Percentiles rank a stretch among this genome's conserved stretches.
Evolutionary conservation across 37 sponge, comb jelly and placozoan species (phyloP).

Genomic region (Lycopodina hypogea): DNA sequence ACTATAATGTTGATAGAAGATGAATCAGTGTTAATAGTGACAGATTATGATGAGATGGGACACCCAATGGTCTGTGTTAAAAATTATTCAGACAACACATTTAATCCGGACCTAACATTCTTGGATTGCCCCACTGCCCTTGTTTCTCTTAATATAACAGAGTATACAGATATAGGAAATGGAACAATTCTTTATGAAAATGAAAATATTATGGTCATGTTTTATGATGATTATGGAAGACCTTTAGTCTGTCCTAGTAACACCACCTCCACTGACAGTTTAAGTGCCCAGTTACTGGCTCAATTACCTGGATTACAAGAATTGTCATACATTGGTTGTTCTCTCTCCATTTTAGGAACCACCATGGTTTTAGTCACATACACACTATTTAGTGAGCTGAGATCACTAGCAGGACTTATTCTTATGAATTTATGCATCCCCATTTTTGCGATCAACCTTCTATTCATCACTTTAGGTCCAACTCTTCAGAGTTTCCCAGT

Average conservation of each 20-base stretch:
- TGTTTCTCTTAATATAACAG: slow-evolving; percentile 2
- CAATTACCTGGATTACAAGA: slow-evolving; percentile 11
- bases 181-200: neutral
- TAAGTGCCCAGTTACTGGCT: slow-evolving; percentile 4
- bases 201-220: neutral
- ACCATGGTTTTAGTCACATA: slow-evolving; percentile 46
- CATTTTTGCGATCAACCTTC: slow-evolving; percentile 26
- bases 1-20: slow-evolving; percentile 11
- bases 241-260: slow-evolving; percentile 18
- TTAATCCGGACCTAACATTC: too few relatives aligned
- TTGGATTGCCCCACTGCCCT: slow-evolving; percentile 6
- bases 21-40: slow-evolving; percentile 1
- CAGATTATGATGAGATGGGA: neutral
- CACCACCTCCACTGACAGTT: neutral
- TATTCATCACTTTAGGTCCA: slow-evolving; percentile 27
- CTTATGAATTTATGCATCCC: slow-evolving; percentile 47
- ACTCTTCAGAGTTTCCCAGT: neutral
- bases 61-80: slow-evolving; percentile 4
- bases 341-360: slow-evolving; percentile 50
- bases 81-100: neutral
- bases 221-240: neutral
- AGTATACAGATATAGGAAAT: slow-evolving; percentile 6
- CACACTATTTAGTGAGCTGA: slow-evolving; percentile 48
- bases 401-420: slow-evolving; percentile 33
- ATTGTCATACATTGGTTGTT: slow-evolving; percentile 49